Base-by-base conservation (phyloP, 2,888 invertebrate species). In the Andrena flavipes region DNA sequence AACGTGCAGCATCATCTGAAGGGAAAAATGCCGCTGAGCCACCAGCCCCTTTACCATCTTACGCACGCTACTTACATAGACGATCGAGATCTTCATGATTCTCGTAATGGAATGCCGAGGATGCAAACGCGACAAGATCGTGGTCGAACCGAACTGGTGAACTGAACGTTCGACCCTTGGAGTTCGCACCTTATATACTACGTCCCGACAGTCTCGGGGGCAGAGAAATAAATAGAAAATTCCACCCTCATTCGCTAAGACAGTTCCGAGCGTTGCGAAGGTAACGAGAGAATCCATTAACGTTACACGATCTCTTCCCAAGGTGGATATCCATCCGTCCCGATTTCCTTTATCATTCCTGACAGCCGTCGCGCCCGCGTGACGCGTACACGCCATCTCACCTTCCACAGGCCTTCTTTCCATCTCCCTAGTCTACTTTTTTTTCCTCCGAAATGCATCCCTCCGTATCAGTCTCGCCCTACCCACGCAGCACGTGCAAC, bases 241-340 rank as follows among this genome's bases (percentile, higher is more conserved):
- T 35, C 33, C 59, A 33, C 59, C 20, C 54, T n/a, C 48, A 20
- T 42, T 42, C 42, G 6, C 16, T 16, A 7, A 69, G 56, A 42
- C 49, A 48, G 63, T 56, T 51, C 51, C 33, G 42, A 2, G 23
- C 49, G 16, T 67, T 83, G 60, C 35, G 68, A 20, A 29, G 10
- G 59, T 16, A 42, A 80, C 75, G 84, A 87, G 87, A 82, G 80
- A 83, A 87, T 87, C 92, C 92, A 92, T 92, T 92, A 92, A 81
- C 63, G 91, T 81, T 69, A 91, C 70, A 74, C 77, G 91, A 92
- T 80, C 78, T 33, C 20, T 6, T n/a, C 16, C 8, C 35, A 63
- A 33, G 60, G 20, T 33, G 67, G 23, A 30, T 29, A 35, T 48
- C 48, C 59, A 42, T 80, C 82, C 49, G 71, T 56, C 35, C 35